Evolutionary conservation across 2,113 vertebrate genomes (phyloP).

Genomic region (Sialia sialis): DNA sequence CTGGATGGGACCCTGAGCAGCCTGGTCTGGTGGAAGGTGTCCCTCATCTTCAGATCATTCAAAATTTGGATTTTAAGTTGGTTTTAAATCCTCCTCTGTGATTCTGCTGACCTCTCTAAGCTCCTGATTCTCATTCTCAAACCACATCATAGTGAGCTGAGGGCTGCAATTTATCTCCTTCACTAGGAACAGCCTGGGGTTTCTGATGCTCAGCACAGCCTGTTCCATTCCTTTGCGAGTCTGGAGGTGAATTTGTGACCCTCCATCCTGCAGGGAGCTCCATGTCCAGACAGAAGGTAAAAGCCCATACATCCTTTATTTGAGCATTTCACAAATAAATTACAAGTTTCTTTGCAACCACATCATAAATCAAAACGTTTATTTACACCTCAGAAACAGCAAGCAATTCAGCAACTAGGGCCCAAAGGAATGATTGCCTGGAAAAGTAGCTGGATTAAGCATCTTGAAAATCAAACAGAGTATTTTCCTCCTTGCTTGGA

Average conservation of each 20-base stretch:
- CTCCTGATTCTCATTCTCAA: background rate
- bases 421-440: slow-evolving; percentile 32
- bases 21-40: background rate
- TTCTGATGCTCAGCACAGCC: background rate
- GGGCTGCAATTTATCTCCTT: background rate
- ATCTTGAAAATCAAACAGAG: slow-evolving; percentile 18
- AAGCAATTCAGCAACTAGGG: slow-evolving; percentile 61
- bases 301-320: slow-evolving; percentile 72
- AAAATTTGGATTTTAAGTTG: background rate
- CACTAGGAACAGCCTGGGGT: background rate
- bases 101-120: background rate
- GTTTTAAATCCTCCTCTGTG: background rate
- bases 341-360: slow-evolving; percentile 69
- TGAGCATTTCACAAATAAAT: slow-evolving; percentile 72
- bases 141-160: background rate
- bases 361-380: slow-evolving; percentile 64
- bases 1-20: background rate
- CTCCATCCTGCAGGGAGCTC: background rate
- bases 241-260: background rate
- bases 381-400: slow-evolving; percentile 68
- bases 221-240: background rate
- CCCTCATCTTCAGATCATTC: background rate
- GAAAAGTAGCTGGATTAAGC: slow-evolving; percentile 25
- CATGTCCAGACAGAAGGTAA: slow-evolving; percentile 21
- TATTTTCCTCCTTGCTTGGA: background rate